These are phyloP conservation scores for Amiota minor DNA, from an alignment of 2,888 invertebrate species.

Conservation along the genomic window DNA sequence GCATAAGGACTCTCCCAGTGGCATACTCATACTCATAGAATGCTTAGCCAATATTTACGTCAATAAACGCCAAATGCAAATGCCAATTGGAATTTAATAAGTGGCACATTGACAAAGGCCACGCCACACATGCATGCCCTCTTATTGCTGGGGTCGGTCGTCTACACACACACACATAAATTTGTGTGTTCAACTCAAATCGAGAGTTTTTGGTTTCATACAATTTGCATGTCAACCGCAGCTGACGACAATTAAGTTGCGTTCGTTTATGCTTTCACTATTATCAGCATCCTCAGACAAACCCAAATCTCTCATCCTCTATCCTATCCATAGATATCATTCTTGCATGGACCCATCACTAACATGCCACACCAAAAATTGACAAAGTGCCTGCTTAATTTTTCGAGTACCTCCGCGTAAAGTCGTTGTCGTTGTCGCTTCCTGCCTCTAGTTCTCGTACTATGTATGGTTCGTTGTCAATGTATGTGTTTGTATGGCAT, in stretches of 20 bases:
- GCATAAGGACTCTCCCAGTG: not conserved
- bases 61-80: conserved; percentile 66
- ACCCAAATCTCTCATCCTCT: conserved; percentile 39
- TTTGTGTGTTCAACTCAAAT: conserved; percentile 17
- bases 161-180: not conserved
- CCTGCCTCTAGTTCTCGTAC: not conserved
- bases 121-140: conserved; percentile 52
- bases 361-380: conserved; percentile 31
- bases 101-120: conserved; percentile 54
- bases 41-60: conserved; percentile 56
- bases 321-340: conserved; percentile 44
- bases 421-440: conserved; percentile 13
- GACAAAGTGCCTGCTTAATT: conserved; percentile 65
- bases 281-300: too few relatives aligned
- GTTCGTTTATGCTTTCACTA: not conserved
- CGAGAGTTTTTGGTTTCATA: conserved; percentile 14
- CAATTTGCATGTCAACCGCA: conserved; percentile 59
- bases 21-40: not conserved
- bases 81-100: conserved; percentile 60
- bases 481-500: not conserved
- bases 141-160: not conserved
- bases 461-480: not conserved
- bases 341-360: not conserved
- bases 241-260: conserved; percentile 61
- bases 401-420: conserved; percentile 52